Conservation (phyloP, 2,888 invertebrate genomes). For the Gryllus longicercus region DNA sequence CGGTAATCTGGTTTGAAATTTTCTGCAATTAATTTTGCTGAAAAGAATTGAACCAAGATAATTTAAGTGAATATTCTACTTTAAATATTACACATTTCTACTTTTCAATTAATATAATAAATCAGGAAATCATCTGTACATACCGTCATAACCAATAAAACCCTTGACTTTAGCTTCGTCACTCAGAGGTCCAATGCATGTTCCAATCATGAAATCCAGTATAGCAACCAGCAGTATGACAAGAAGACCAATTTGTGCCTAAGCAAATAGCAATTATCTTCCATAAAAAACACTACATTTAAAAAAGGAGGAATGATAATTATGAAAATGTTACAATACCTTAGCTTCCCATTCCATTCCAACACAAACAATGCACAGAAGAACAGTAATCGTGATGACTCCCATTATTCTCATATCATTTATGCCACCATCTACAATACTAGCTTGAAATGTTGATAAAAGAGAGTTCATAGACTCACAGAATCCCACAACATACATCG, state of each 20-base stretch:
- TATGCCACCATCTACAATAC: slow-evolving; percentile 64
- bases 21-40: slow-evolving; percentile 66
- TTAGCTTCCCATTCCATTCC: slow-evolving; percentile 98
- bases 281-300: background rate
- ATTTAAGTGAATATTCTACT: slow-evolving; percentile 26
- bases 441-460: slow-evolving; percentile 54
- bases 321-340: slow-evolving; percentile 46
- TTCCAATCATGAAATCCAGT: slow-evolving; percentile 82
- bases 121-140: slow-evolving; percentile 42
- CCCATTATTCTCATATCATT: slow-evolving; percentile 69
- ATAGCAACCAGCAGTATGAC: slow-evolving; percentile 82
- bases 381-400: slow-evolving; percentile 72
- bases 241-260: slow-evolving; percentile 84
- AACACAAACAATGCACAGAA: slow-evolving; percentile 84
- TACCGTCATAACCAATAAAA: slow-evolving; percentile 84
- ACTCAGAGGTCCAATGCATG: slow-evolving; percentile 75
- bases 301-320: background rate
- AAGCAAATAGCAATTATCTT: slow-evolving; percentile 39
- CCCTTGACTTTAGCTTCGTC: slow-evolving; percentile 71
- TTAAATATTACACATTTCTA: background rate
- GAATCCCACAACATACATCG: slow-evolving; percentile 98
- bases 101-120: background rate
- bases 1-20: slow-evolving; percentile 82
- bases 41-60: slow-evolving; percentile 40
- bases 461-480: slow-evolving; percentile 83